A percentile compares a stretch with the other conserved stretches of the same genome.
These are phyloP conservation scores for Parapsyche elsis DNA, from an alignment of 1,140 invertebrate genomes.

Conservation along the genomic window DNA sequence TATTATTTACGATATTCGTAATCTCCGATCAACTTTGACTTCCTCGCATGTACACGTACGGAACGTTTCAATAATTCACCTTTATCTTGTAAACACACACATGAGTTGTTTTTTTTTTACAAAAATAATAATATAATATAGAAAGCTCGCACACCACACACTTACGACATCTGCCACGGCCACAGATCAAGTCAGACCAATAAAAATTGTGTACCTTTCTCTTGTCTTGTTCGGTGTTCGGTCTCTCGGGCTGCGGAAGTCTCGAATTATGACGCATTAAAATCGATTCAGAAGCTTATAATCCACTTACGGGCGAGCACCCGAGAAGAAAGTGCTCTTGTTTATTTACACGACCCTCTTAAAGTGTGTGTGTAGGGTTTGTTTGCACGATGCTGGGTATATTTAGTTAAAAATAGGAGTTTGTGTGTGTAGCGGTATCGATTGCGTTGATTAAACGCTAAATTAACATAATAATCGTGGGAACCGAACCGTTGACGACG, in stretches of 20 bases:
- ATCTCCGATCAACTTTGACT: slow-evolving; percentile 22
- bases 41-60: not conserved
- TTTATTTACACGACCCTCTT: not conserved
- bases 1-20: not conserved
- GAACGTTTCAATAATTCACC: not conserved
- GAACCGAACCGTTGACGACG: slow-evolving; percentile 49
- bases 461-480: slow-evolving; percentile 57
- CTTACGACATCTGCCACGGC: not conserved
- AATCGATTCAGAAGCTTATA: slow-evolving; percentile 56
- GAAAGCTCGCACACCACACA: not conserved
- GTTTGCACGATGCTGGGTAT: not conserved
- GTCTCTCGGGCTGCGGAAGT: slow-evolving; percentile 49
- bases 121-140: no score
- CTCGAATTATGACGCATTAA: slow-evolving; percentile 56
- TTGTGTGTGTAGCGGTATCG: not conserved
- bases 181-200: no score
- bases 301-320: slow-evolving; percentile 49
- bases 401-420: not conserved
- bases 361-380: no score
- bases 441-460: slow-evolving; percentile 53
- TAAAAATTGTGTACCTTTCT: slow-evolving; percentile 27
- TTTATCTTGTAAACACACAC: slow-evolving; percentile 9
- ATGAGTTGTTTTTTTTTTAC: not conserved
- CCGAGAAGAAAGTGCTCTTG: slow-evolving; percentile 50
- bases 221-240: not conserved